These are phyloP conservation scores for Desoria tigrina DNA, from an alignment of 2,888 invertebrate genomes.

Conservation along the genomic window DNA sequence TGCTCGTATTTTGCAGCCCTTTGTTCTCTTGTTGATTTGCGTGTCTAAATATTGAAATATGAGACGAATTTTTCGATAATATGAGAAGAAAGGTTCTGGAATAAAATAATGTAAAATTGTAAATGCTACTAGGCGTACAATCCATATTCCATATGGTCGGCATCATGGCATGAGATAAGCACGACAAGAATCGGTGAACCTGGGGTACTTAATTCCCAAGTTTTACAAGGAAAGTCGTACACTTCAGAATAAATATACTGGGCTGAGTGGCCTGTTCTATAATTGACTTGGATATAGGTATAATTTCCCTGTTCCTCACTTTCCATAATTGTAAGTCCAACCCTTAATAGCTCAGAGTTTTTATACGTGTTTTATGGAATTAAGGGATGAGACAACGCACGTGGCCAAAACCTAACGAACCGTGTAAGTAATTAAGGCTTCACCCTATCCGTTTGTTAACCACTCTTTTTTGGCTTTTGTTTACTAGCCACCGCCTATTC, in stretches of 20 bases:
- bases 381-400: conserved; percentile 9
- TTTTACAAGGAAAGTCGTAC: not conserved
- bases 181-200: too few relatives aligned
- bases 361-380: conserved; percentile 8
- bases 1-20: conserved; percentile 1
- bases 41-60: conserved; percentile 17
- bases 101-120: not conserved
- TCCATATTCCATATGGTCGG: too few relatives aligned
- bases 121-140: too few relatives aligned
- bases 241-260: not conserved
- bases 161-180: too few relatives aligned
- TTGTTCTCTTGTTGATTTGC: conserved; percentile 5
- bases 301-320: too few relatives aligned
- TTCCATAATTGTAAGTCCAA: too few relatives aligned
- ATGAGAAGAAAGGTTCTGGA: not conserved
- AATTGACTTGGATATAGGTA: too few relatives aligned
- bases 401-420: not conserved
- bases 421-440: conserved; percentile 12
- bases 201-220: too few relatives aligned
- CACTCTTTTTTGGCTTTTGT: not conserved
- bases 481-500: not conserved
- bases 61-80: not conserved
- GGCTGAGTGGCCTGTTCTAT: too few relatives aligned
- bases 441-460: not conserved
- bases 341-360: too few relatives aligned